Percentiles rank a stretch among this genome's conserved stretches.
Conservation (phyloP, 35 echinoderm and acorn worm genomes). For the Acanthaster planci region DNA sequence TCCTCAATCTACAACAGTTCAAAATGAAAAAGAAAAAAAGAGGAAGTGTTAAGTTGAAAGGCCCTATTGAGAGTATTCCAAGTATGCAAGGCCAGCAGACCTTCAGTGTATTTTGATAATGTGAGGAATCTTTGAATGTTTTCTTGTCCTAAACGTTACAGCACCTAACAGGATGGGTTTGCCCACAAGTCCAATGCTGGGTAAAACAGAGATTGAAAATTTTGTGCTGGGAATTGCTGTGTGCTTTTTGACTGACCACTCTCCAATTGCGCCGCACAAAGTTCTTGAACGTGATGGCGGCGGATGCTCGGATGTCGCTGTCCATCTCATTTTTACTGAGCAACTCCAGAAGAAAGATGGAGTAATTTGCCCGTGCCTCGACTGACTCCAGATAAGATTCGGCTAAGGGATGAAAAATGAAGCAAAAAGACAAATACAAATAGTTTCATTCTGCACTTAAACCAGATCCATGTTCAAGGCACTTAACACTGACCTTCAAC, state of each 20-base stretch:
- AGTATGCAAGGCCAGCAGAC: background rate
- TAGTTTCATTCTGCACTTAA: too few relatives aligned
- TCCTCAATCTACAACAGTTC: conserved; percentile 67
- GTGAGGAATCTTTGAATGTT: background rate
- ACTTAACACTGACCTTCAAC: too few relatives aligned
- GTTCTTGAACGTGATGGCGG: conserved; percentile 93
- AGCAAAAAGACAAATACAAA: too few relatives aligned
- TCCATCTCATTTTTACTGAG: conserved; percentile 60
- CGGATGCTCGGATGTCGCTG: conserved; percentile 56
- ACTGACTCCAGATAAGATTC: conserved; percentile 84
- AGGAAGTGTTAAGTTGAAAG: background rate
- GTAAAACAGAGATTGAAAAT: too few relatives aligned
- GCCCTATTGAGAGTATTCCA: background rate
- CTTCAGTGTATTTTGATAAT: background rate
- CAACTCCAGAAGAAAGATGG: conserved; percentile 76
- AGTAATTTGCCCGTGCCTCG: conserved; percentile 74
- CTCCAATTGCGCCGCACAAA: conserved; percentile 94
- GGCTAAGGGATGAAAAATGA: conserved; percentile 42
- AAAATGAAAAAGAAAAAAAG: background rate
- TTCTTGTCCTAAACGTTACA: too few relatives aligned
- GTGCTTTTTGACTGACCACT: conserved; percentile 69
- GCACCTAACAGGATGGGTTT: too few relatives aligned
- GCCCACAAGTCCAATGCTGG: too few relatives aligned
- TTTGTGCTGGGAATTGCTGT: too few relatives aligned
- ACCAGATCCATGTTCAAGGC: too few relatives aligned